Conservation (phyloP, 2,888 invertebrate species). For the Dasysyrphus tricinctus region DNA sequence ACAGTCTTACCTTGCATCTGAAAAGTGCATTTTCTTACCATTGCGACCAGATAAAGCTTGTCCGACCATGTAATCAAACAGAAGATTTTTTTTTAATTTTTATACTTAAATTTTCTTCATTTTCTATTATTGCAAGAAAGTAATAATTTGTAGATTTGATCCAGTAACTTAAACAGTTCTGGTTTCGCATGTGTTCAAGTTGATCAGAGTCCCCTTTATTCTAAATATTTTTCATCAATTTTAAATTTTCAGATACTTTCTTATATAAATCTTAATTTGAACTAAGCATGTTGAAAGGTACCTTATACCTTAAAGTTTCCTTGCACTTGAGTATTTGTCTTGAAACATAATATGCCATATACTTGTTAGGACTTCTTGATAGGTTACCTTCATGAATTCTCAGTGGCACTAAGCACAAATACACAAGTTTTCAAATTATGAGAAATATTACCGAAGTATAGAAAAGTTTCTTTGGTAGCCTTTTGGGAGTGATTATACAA, state of each 20-base stretch:
- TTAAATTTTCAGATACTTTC: not conserved
- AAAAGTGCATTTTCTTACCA: too few relatives aligned
- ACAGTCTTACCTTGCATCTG: too few relatives aligned
- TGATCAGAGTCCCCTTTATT: too few relatives aligned
- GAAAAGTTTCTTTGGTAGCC: slow-evolving; percentile 60
- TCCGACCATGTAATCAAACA: too few relatives aligned
- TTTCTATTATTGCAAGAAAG: too few relatives aligned
- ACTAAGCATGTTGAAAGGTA: slow-evolving; percentile 33
- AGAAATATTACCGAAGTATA: slow-evolving; percentile 53
- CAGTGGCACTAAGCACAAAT: slow-evolving; percentile 25
- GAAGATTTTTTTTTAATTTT: too few relatives aligned
- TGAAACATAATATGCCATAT: slow-evolving; percentile 31
- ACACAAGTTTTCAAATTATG: slow-evolving; percentile 60
- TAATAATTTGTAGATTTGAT: too few relatives aligned
- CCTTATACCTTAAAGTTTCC: slow-evolving; percentile 25
- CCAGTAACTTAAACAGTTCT: too few relatives aligned
- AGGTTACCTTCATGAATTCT: slow-evolving; percentile 44
- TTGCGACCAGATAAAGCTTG: too few relatives aligned
- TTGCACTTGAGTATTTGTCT: slow-evolving; percentile 26
- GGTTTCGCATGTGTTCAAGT: too few relatives aligned
- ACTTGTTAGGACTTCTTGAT: slow-evolving; percentile 30
- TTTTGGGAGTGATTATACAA: slow-evolving; percentile 64
- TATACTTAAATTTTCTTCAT: too few relatives aligned
- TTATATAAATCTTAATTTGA: slow-evolving; percentile 30
- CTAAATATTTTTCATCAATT: slow-evolving; percentile 8